Conservation (phyloP, 2,113 vertebrate genomes). For the Brienomyrus longianalis region DNA sequence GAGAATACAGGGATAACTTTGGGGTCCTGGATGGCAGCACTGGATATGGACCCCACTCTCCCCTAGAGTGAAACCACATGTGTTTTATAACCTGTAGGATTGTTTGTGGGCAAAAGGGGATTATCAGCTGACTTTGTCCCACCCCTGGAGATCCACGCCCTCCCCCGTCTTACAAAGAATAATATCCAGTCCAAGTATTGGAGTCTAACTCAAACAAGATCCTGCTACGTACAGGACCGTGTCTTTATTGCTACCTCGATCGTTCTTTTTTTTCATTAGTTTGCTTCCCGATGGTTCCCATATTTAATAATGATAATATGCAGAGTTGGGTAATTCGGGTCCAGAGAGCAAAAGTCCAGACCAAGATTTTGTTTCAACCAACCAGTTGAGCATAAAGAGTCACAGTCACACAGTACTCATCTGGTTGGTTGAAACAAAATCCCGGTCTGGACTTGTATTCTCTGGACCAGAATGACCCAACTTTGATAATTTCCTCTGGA, state of each 20-base stretch:
- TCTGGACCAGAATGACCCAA: background rate
- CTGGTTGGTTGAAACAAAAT: no score
- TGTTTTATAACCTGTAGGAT: background rate
- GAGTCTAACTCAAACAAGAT: background rate
- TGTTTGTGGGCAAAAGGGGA: background rate
- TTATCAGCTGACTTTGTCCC: background rate
- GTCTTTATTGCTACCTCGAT: background rate
- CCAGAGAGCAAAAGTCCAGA: background rate
- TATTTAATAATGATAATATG: background rate
- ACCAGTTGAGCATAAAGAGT: no score
- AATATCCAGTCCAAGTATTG: background rate
- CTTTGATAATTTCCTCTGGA: background rate
- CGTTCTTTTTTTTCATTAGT: background rate
- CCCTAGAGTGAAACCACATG: background rate
- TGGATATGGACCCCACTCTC: background rate
- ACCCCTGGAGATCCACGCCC: background rate
- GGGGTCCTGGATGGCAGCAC: background rate
- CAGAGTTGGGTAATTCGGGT: background rate
- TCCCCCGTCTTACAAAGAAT: background rate
- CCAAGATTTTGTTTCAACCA: no score
- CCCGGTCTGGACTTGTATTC: no score
- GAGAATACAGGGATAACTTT: background rate
- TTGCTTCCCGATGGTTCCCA: background rate
- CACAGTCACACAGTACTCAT: no score
- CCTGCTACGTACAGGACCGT: background rate